Conservation (phyloP, 30 jellyfish, hydroid and myxozoan genomes). For the Aurelia coerulea region DNA sequence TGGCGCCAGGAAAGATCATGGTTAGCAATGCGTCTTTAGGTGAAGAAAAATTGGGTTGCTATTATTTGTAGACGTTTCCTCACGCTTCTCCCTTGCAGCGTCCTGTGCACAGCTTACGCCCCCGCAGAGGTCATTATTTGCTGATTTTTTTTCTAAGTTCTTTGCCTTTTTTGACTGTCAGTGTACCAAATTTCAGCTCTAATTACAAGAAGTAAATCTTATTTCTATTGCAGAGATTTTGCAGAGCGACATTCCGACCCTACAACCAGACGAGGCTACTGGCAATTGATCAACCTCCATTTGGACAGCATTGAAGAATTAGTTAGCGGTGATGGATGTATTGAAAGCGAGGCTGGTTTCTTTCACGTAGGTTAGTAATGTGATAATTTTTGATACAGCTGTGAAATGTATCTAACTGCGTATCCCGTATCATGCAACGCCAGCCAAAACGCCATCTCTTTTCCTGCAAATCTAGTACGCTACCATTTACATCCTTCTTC, state of each 20-base stretch:
- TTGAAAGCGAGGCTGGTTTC: slow-evolving; percentile 13
- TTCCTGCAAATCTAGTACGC: too few relatives aligned
- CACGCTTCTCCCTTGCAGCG: neutral
- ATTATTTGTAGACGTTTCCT: neutral
- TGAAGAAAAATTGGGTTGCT: neutral
- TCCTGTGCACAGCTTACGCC: too few relatives aligned
- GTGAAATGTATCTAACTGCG: neutral
- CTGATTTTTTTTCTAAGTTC: too few relatives aligned
- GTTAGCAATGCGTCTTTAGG: too few relatives aligned
- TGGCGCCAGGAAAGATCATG: too few relatives aligned
- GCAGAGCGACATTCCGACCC: slow-evolving; percentile 45
- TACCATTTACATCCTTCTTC: too few relatives aligned
- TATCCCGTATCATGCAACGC: neutral
- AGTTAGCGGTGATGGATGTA: neutral
- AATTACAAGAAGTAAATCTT: too few relatives aligned
- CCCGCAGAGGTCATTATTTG: too few relatives aligned
- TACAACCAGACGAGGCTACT: slow-evolving; percentile 23
- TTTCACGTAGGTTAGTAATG: slow-evolving; percentile 31
- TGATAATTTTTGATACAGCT: too few relatives aligned
- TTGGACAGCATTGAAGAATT: slow-evolving; percentile 50
- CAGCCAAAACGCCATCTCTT: too few relatives aligned
- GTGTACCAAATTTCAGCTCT: too few relatives aligned
- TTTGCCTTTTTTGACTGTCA: too few relatives aligned
- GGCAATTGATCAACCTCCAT: slow-evolving; percentile 69
- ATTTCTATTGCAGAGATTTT: slow-evolving; percentile 4